Conservation (phyloP, 2,113 vertebrate species). For the Callithrix jacchus region DNA sequence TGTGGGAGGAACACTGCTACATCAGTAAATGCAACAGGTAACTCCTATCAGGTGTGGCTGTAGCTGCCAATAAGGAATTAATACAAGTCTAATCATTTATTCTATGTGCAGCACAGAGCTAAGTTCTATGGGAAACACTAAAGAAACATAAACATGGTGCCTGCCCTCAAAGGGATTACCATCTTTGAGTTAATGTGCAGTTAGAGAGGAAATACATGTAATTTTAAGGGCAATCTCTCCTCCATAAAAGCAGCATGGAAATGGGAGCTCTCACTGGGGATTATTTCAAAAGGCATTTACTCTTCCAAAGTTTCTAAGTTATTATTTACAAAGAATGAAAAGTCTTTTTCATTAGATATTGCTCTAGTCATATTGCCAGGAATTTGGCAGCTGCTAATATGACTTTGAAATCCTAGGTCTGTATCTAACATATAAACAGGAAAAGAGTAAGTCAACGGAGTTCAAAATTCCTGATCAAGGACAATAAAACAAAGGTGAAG, state of each 20-base stretch:
- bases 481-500: background rate
- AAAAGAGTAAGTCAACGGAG: background rate
- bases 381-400: background rate
- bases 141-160: background rate
- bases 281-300: background rate
- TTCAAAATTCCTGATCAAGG: background rate
- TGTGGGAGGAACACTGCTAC: background rate
- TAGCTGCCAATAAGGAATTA: background rate
- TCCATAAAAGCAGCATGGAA: background rate
- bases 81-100: background rate
- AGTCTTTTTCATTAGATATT: background rate
- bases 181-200: too few species aligned
- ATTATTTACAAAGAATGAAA: background rate
- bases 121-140: background rate
- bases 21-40: background rate
- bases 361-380: background rate
- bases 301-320: background rate
- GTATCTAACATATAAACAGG: background rate
- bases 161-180: background rate
- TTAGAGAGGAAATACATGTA: background rate
- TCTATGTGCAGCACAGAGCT: background rate
- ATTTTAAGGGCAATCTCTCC: background rate
- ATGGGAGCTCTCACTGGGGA: background rate
- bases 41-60: fast-evolving
- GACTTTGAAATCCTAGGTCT: background rate